Percentiles rank a stretch among this genome's conserved stretches.
Evolutionary conservation across 2,797 vertebrate species (phyloP).

Genomic region (Lithobates sylvaticus): DNA sequence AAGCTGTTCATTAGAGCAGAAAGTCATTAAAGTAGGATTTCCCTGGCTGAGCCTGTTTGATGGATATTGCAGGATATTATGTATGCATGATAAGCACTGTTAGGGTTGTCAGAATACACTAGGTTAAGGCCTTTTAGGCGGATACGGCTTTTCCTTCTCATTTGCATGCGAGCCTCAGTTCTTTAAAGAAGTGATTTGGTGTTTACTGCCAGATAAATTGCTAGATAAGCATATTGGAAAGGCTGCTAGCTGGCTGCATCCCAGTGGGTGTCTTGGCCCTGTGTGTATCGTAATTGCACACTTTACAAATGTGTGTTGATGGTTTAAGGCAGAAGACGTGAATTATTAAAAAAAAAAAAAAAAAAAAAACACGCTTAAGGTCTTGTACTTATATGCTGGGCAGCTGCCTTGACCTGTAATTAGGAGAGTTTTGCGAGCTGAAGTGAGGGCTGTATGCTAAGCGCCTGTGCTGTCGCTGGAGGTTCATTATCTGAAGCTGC

Average conservation of each 20-base stretch:
- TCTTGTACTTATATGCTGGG: not conserved
- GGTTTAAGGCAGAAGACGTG: not conserved
- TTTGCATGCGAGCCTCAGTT: not conserved
- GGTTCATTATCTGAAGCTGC: too few relatives aligned
- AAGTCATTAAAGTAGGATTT: constrained; percentile 43
- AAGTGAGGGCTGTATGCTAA: not conserved
- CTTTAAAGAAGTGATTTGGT: not conserved
- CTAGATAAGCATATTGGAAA: constrained; percentile 1
- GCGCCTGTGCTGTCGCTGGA: not conserved
- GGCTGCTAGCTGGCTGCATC: not conserved
- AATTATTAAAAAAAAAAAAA: not conserved
- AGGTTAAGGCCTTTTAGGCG: not conserved
- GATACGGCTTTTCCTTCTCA: not conserved
- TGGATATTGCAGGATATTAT: constrained; percentile 40
- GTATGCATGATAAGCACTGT: constrained; percentile 46
- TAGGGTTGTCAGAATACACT: constrained; percentile 22
- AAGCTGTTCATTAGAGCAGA: constrained; percentile 36
- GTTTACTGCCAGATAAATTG: constrained; percentile 1
- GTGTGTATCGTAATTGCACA: not conserved
- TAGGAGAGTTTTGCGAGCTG: not conserved
- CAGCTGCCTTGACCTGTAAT: not conserved
- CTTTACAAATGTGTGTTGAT: constrained; percentile 9
- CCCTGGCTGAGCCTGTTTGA: constrained; percentile 18
- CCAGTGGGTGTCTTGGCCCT: not conserved
- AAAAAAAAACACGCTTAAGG: not conserved